A percentile compares a stretch with the other conserved stretches of the same genome.
Conservation (phyloP, 2,888 invertebrate genomes). For the Hipparchia sbordonii region DNA sequence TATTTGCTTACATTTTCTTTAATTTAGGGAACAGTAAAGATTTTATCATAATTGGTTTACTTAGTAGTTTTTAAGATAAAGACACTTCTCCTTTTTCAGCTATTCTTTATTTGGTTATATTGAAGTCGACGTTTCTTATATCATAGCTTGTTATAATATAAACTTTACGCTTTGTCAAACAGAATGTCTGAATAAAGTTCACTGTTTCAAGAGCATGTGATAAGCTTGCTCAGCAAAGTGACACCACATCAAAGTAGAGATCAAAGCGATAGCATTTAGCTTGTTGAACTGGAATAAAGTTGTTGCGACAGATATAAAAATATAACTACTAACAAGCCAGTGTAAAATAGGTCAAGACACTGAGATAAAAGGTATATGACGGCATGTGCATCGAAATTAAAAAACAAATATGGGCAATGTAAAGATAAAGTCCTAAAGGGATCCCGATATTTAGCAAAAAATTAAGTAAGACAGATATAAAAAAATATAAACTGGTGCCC, state of each 20-base stretch:
- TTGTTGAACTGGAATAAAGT: slow-evolving; percentile 14
- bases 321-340: not conserved
- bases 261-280: slow-evolving; percentile 14
- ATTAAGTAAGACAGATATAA: too few relatives aligned
- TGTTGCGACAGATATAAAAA: slow-evolving; percentile 17
- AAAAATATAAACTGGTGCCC: too few relatives aligned
- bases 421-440: too few relatives aligned
- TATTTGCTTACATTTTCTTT: too few relatives aligned
- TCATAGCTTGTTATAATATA: not conserved
- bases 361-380: not conserved
- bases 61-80: too few relatives aligned
- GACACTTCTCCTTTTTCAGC: too few relatives aligned
- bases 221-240: slow-evolving; percentile 6
- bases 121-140: too few relatives aligned
- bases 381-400: not conserved
- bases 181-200: not conserved
- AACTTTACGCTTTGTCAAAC: not conserved
- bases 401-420: not conserved
- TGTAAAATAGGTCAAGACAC: slow-evolving; percentile 5
- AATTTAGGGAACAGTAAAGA: too few relatives aligned
- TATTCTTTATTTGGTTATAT: too few relatives aligned
- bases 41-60: too few relatives aligned
- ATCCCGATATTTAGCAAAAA: too few relatives aligned
- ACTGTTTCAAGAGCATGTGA: slow-evolving; percentile 12
- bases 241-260: slow-evolving; percentile 20